These are phyloP conservation scores for Dendrolimus kikuchii DNA, from an alignment of 1,140 invertebrate species.

Conservation along the genomic window DNA sequence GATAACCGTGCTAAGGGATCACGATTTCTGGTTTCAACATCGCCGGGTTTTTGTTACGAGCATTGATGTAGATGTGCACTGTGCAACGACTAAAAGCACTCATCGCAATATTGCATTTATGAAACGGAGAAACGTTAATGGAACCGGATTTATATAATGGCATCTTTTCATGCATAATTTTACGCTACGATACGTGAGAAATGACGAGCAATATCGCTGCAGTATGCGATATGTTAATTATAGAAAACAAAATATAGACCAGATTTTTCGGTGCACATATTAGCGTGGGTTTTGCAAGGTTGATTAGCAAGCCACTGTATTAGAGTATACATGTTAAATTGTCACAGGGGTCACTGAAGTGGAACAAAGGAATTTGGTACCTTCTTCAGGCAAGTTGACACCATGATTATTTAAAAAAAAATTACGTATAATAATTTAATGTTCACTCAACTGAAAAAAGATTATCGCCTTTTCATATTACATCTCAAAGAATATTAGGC, in stretches of 20 bases:
- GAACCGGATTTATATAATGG: background rate
- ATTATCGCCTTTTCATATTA: too few species aligned
- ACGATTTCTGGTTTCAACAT: slow-evolving; percentile 9
- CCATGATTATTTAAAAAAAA: too few species aligned
- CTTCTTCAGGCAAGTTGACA: background rate
- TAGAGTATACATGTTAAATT: background rate
- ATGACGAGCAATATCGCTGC: too few species aligned
- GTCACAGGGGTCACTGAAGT: background rate
- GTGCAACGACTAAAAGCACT: background rate
- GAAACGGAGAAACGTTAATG: background rate
- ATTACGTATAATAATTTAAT: too few species aligned
- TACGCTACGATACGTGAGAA: too few species aligned
- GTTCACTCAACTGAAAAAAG: too few species aligned
- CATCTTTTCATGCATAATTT: too few species aligned
- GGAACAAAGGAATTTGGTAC: background rate
- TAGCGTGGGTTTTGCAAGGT: slow-evolving; percentile 1
- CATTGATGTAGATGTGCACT: slow-evolving; percentile 1
- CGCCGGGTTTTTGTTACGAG: slow-evolving; percentile 4
- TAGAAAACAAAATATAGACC: background rate
- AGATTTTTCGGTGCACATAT: background rate
- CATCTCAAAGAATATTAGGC: too few species aligned
- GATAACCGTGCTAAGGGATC: slow-evolving; percentile 14
- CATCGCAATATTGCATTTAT: background rate
- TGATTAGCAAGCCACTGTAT: background rate
- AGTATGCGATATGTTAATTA: too few species aligned